Conservation (phyloP, 1,140 invertebrate species). For the Epicauta chinensis region DNA sequence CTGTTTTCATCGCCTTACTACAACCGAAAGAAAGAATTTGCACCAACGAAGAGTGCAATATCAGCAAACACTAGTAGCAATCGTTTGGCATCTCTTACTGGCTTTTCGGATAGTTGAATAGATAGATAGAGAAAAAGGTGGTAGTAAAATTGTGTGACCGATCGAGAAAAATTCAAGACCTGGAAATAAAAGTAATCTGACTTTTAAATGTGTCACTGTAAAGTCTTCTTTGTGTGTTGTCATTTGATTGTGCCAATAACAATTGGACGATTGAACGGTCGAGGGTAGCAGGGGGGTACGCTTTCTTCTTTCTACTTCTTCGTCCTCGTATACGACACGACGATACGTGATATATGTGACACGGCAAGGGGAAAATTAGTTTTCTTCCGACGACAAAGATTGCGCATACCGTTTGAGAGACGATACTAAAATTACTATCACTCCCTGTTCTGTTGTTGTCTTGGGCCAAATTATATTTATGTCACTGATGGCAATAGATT, state of each 20-base stretch:
- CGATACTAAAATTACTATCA: too few species aligned
- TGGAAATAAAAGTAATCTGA: conserved; percentile 44
- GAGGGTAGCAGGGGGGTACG: too few species aligned
- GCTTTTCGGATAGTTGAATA: too few species aligned
- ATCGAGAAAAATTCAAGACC: conserved; percentile 30
- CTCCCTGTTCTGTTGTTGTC: too few species aligned
- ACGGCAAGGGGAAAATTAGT: conserved; percentile 41
- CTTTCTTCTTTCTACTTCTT: too few species aligned
- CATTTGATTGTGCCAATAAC: conserved; percentile 38
- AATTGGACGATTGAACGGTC: conserved; percentile 32
- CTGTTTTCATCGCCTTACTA: neutral
- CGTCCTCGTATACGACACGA: conserved; percentile 11
- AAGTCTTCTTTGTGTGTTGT: conserved; percentile 42
- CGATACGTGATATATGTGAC: conserved; percentile 44
- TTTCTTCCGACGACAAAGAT: conserved; percentile 33
- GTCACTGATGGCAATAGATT: too few species aligned
- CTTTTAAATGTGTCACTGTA: conserved; percentile 43
- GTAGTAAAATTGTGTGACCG: conserved; percentile 23
- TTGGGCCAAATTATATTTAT: too few species aligned
- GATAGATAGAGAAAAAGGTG: neutral
- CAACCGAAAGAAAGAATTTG: conserved; percentile 3
- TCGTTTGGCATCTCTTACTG: too few species aligned
- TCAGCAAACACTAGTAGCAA: neutral
- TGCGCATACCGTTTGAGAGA: conserved; percentile 13
- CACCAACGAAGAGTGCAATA: conserved; percentile 4